Percentiles rank a stretch among this genome's conserved stretches.
Conservation (phyloP, 2,797 vertebrate species). For the Parambassis ranga region DNA sequence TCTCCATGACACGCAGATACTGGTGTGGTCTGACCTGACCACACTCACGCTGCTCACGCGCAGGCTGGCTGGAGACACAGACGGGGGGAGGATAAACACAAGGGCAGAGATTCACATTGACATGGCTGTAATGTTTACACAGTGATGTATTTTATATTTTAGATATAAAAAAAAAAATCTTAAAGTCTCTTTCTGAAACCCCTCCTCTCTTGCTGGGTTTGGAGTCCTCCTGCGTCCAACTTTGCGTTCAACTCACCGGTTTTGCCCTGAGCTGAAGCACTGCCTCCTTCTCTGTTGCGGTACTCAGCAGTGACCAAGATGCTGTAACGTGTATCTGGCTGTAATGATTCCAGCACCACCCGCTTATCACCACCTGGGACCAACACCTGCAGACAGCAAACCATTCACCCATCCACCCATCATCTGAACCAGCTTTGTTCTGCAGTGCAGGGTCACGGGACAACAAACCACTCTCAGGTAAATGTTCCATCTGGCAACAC, state of each 20-base stretch:
- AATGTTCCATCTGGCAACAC: not conserved
- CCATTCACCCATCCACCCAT: too few species aligned
- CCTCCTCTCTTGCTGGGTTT: too few species aligned
- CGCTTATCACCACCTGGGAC: conserved; percentile 80
- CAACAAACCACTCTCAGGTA: too few species aligned
- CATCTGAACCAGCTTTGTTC: too few species aligned
- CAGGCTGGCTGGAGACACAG: conserved; percentile 74
- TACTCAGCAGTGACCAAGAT: conserved; percentile 87
- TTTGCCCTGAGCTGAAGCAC: conserved; percentile 77
- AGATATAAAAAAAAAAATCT: too few species aligned
- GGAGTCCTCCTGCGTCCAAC: too few species aligned
- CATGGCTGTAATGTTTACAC: not conserved
- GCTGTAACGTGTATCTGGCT: conserved; percentile 87
- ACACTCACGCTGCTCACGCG: conserved; percentile 82
- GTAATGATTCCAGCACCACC: conserved; percentile 78
- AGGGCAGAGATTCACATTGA: not conserved
- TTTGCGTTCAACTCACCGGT: conserved; percentile 81
- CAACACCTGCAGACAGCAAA: conserved; percentile 79
- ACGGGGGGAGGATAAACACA: not conserved
- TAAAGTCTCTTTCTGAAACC: too few species aligned
- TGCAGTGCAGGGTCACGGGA: too few species aligned
- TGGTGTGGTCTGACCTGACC: conserved; percentile 79
- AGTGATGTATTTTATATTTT: too few species aligned
- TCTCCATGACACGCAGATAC: conserved; percentile 83
- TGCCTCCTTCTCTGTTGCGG: conserved; percentile 83